Base-by-base conservation (phyloP, 2,888 invertebrate species). In the Apocheima hispidaria region DNA sequence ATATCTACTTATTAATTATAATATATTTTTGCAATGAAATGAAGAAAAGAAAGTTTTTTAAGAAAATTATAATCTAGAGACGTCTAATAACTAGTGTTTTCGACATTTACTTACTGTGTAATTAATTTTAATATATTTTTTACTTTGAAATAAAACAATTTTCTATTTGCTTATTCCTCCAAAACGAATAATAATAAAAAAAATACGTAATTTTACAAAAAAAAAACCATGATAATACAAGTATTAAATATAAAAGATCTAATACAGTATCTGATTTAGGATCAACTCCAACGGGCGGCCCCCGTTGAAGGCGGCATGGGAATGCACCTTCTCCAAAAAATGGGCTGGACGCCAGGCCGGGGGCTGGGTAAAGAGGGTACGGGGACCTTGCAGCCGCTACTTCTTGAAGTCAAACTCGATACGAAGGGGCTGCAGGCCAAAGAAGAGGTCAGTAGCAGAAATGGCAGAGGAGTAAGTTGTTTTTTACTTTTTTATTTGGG, bases 311-410 rank as follows among this genome's bases (percentile, higher is more conserved):
- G 98, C 55, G 99, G 99, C 10, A 98, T 99, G 96, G 99, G 99
- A 20, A 98, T 98, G 98, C 96, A 97, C 73, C 94, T 99, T 65
- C 94, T 99, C 46, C 97, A 98, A 93, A 99, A 99, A 94, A 99
- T 99, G 99, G 99, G 99, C 43, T 99, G 99, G 99, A 96, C 96
- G 69, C 98, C 98, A 0, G 99, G 99, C 0, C 97, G 98, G 86
- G 99, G 99, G 23, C 94, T 99, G 52, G 99, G 99, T 35, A 99
- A 98, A 84, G 97, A 98, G 81, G 98, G 98, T 80, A 97, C 97
- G 51, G 99, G 99, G 0, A 94, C 96, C 0, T 89, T 98, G 18
- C 98, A 97, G 80, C 99, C 99, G 0, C 92, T 99, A 9, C 93
- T 97, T 64, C 92, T 99, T 0, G 99, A 99, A 83, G 96, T 99